These are phyloP conservation scores for Dendropsophus ebraccatus DNA, from an alignment of 2,113 vertebrate species.

Conservation along the genomic window DNA sequence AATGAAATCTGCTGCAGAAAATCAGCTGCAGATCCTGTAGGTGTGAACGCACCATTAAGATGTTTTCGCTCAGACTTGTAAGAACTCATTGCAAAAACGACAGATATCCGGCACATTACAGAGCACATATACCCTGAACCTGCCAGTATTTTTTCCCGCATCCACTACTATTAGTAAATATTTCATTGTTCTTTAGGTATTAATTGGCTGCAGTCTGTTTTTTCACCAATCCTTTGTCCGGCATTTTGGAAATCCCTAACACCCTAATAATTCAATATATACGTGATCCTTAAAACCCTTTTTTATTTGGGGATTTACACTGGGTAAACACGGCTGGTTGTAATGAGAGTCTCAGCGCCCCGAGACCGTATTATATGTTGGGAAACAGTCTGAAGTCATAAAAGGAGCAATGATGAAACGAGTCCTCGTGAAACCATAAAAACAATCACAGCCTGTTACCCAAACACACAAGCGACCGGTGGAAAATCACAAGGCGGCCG, in stretches of 20 bases:
- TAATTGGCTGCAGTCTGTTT: not conserved
- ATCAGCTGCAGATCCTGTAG: too few species aligned
- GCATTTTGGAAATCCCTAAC: not conserved
- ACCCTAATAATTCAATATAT: not conserved
- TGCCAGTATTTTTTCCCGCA: too few species aligned
- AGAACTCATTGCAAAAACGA: too few species aligned
- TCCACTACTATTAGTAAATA: not conserved
- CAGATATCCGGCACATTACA: too few species aligned
- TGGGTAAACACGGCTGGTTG: not conserved
- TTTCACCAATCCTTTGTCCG: too few species aligned
- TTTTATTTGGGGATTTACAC: not conserved
- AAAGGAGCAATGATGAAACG: constrained; percentile 17
- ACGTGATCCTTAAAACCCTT: not conserved
- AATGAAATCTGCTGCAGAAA: too few species aligned
- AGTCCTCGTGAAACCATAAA: constrained; percentile 1
- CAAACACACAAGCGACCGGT: constrained; percentile 1
- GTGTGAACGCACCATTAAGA: too few species aligned
- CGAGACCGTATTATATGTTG: not conserved
- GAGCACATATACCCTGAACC: too few species aligned
- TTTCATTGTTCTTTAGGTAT: not conserved
- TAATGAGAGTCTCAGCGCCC: not conserved
- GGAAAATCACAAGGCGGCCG: constrained; percentile 5
- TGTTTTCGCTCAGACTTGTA: too few species aligned
- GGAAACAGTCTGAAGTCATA: constrained; percentile 19
- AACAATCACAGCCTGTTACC: constrained; percentile 32